These are phyloP conservation scores for Laterallus jamaicensis DNA, from an alignment of 2,113 vertebrate genomes.

Conservation along the genomic window DNA sequence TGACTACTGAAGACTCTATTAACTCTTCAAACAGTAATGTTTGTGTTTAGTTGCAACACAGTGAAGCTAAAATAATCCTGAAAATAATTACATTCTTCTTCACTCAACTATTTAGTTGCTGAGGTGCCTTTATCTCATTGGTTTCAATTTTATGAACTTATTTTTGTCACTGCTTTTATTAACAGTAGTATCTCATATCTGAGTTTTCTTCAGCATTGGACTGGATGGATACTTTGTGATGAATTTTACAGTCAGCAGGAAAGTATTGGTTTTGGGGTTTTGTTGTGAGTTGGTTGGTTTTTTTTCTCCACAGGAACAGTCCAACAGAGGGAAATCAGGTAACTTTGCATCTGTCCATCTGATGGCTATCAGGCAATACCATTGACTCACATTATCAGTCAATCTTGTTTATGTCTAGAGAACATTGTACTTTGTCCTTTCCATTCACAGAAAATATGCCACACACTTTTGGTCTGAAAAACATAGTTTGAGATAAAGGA, in stretches of 20 bases:
- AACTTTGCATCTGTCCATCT: background rate
- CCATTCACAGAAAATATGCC: background rate
- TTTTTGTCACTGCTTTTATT: background rate
- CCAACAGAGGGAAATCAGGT: background rate
- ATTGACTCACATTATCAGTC: background rate
- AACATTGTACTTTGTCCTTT: background rate
- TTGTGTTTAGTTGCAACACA: background rate
- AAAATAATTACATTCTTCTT: background rate
- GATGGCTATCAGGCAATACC: no score
- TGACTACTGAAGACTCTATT: background rate
- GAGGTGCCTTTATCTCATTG: background rate
- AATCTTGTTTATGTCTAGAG: background rate
- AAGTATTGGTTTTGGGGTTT: background rate
- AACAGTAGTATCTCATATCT: background rate
- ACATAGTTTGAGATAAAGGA: background rate
- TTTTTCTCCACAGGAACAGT: background rate
- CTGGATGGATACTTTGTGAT: background rate
- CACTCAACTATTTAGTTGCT: background rate
- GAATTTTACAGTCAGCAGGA: background rate
- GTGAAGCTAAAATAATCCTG: background rate
- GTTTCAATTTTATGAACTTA: background rate
- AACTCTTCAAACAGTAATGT: background rate
- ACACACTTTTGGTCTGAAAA: background rate
- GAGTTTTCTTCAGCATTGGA: background rate
- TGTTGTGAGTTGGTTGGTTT: no score